Conservation (phyloP, 1,140 invertebrate species). For the Anagrus nilaparvatae region DNA sequence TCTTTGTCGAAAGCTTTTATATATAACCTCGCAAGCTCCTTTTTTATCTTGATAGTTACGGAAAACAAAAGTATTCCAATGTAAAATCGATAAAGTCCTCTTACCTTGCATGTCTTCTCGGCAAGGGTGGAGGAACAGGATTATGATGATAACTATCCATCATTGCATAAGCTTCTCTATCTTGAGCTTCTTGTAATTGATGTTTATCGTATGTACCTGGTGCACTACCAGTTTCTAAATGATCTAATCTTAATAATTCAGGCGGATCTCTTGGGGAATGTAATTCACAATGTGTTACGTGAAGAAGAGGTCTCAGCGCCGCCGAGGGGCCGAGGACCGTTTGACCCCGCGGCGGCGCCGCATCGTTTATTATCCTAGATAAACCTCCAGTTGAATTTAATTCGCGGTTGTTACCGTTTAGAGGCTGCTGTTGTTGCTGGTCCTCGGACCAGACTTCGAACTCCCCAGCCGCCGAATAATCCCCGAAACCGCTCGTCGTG, state of each 20-base stretch:
- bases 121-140: slow-evolving; percentile 37
- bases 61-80: too few species aligned
- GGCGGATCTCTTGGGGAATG: slow-evolving; percentile 39
- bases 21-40: too few species aligned
- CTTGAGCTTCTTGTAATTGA: slow-evolving; percentile 30
- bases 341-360: slow-evolving; percentile 13
- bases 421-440: slow-evolving; percentile 29
- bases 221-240: slow-evolving; percentile 30
- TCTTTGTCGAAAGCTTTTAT: too few species aligned
- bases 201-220: slow-evolving; percentile 23
- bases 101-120: slow-evolving; percentile 38
- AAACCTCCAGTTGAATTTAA: too few species aligned
- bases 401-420: too few species aligned
- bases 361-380: too few species aligned
- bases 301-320: slow-evolving; percentile 36
- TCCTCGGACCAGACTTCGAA: slow-evolving; percentile 42
- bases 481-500: slow-evolving; percentile 31
- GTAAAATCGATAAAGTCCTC: slow-evolving; percentile 14
- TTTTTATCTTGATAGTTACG: too few species aligned
- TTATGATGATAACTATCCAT: slow-evolving; percentile 43
- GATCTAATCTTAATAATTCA: slow-evolving; percentile 37
- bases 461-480: slow-evolving; percentile 41
- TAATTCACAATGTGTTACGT: slow-evolving; percentile 40
- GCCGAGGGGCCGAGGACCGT: slow-evolving; percentile 14
- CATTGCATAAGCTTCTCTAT: slow-evolving; percentile 35